phyloP scores from a whole-genome alignment of 2,888 invertebrate genomes.

The Agrochola lychnidis region DNA sequence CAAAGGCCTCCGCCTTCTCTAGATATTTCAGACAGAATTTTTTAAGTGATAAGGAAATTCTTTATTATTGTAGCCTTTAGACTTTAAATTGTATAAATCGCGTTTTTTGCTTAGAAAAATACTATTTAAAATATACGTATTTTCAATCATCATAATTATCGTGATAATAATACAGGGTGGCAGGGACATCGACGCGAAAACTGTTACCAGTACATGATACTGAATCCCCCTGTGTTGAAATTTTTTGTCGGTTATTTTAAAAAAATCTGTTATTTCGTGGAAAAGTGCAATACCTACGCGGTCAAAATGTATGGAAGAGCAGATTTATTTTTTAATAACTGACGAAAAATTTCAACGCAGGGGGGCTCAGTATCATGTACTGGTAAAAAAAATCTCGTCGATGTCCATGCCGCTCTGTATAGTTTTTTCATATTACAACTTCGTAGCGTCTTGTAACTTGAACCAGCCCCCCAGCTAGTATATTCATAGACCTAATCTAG shows the following conservation, averaged over 20 bases:
- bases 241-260: too few species aligned
- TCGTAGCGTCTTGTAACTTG: background rate
- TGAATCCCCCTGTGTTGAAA: too few species aligned
- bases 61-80: background rate
- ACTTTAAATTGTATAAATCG: background rate
- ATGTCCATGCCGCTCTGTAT: too few species aligned
- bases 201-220: too few species aligned
- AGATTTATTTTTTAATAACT: too few species aligned
- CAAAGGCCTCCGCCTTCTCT: background rate
- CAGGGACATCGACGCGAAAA: too few species aligned
- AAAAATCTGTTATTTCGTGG: too few species aligned
- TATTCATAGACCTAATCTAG: slow-evolving; percentile 62
- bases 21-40: background rate
- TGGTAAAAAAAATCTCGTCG: too few species aligned
- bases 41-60: background rate
- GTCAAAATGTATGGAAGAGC: too few species aligned
- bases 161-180: background rate
- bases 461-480: slow-evolving; percentile 48
- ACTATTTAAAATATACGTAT: background rate
- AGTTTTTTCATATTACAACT: background rate
- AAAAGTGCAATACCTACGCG: too few species aligned
- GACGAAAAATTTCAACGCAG: too few species aligned
- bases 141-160: background rate
- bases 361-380: too few species aligned
- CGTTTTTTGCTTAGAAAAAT: background rate